Conservation (phyloP, 2,888 invertebrate genomes). For the Andrena bicolor region DNA sequence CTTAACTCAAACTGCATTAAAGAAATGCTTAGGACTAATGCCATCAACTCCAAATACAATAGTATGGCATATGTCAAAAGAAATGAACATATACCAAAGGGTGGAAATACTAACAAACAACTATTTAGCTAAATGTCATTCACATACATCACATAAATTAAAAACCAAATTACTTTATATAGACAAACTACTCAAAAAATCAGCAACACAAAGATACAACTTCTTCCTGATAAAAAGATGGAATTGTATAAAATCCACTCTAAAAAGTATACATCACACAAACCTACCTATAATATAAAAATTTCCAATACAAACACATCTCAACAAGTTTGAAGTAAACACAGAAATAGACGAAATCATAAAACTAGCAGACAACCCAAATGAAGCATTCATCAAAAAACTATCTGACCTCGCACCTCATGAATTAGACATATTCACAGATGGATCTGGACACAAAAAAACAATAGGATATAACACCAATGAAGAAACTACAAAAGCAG, state of each 20-base stretch:
- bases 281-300: not conserved
- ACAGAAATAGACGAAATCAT: not conserved
- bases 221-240: constrained; percentile 4
- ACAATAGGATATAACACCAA: not conserved
- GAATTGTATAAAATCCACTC: not conserved
- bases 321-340: not conserved
- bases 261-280: not conserved
- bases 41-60: no score
- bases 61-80: no score
- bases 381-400: not conserved
- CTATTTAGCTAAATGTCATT: no score
- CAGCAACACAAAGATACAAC: not conserved
- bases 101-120: no score
- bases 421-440: not conserved
- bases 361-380: not conserved
- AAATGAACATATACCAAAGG: no score
- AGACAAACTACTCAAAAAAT: not conserved
- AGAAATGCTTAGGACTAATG: no score
- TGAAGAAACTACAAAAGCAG: not conserved
- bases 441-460: constrained; percentile 3
- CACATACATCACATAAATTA: not conserved
- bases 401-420: not conserved
- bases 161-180: not conserved
- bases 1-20: no score
- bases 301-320: not conserved